Evolutionary conservation across 1,140 invertebrate species (phyloP).

Genomic region (Piezodorus guildinii): DNA sequence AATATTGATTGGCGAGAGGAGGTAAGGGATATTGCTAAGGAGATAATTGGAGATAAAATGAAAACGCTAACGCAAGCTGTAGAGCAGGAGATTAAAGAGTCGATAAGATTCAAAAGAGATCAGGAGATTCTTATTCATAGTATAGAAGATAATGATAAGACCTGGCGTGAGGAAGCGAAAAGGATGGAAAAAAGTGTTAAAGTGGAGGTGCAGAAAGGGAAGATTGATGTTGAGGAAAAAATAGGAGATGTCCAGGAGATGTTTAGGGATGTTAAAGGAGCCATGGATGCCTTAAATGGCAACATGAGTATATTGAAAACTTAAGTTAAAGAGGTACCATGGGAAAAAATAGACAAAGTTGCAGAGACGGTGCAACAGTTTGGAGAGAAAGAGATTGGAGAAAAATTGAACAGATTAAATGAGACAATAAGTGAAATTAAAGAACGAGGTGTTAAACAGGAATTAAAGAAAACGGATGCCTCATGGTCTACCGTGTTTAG

Average conservation of each 20-base stretch:
- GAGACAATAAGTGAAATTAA: background rate
- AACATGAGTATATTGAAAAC: background rate
- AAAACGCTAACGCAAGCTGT: background rate
- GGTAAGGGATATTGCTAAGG: background rate
- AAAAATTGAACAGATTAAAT: background rate
- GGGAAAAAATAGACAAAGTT: background rate
- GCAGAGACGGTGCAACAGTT: background rate
- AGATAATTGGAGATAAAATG: background rate
- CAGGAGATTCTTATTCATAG: background rate
- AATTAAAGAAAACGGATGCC: too few relatives aligned
- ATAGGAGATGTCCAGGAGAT: background rate
- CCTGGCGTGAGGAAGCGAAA: background rate
- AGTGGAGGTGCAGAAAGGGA: background rate
- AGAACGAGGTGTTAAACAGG: background rate
- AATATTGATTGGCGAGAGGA: background rate
- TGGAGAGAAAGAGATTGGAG: background rate
- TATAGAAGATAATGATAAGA: background rate
- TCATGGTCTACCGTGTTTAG: background rate
- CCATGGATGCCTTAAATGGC: background rate
- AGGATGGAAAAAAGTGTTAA: background rate
- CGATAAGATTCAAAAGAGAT: background rate
- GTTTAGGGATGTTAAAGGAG: background rate
- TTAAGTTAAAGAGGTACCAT: background rate
- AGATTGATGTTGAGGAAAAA: background rate
- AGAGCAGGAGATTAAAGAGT: background rate